Evolutionary conservation across 2,797 vertebrate species (phyloP).

Genomic region (Periparus ater): DNA sequence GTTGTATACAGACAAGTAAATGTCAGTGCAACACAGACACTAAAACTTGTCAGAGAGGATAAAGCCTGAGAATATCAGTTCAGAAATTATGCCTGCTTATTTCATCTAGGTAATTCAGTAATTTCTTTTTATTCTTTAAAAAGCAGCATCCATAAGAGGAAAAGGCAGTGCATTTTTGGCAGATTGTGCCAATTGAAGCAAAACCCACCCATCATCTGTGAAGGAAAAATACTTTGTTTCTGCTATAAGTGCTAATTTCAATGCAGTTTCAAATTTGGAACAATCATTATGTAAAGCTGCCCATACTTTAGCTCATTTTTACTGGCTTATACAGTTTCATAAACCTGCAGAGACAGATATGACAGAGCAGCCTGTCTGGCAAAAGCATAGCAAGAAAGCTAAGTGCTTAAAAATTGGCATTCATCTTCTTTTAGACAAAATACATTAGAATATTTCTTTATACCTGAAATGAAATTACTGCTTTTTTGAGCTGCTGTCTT

Average conservation of each 20-base stretch:
- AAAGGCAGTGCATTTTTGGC: background rate
- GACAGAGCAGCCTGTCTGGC: background rate
- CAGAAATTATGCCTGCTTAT: background rate
- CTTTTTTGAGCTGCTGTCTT: background rate
- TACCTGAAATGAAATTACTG: background rate
- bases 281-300: background rate
- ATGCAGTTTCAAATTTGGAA: background rate
- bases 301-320: background rate
- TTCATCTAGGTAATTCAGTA: background rate
- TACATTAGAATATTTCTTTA: background rate
- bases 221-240: background rate
- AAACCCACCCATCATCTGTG: background rate
- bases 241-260: background rate
- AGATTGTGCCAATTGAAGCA: background rate
- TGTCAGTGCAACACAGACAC: background rate
- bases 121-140: background rate
- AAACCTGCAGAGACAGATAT: background rate
- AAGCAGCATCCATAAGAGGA: background rate
- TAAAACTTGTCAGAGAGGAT: background rate
- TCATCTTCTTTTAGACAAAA: conserved; percentile 6
- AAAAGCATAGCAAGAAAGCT: background rate
- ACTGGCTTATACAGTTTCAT: background rate
- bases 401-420: background rate
- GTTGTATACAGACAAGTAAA: background rate
- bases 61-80: background rate